Conservation (phyloP, 2,797 vertebrate species). For the Enteromius anoplus region DNA sequence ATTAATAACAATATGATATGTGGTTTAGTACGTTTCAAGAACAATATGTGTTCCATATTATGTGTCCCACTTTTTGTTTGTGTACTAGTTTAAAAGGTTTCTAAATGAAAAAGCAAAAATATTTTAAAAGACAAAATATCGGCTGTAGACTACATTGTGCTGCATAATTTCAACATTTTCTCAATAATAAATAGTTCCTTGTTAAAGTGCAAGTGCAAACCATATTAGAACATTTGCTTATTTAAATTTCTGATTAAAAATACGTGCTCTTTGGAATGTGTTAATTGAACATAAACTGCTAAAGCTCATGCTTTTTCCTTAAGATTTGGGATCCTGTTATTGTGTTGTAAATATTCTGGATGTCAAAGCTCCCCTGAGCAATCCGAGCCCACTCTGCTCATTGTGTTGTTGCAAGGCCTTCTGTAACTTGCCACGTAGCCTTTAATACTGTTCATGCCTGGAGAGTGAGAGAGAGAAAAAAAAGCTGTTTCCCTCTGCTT, state of each 20-base stretch:
- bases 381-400: conserved; percentile 36
- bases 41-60: not conserved
- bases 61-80: not conserved
- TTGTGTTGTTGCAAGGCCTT: conserved; percentile 43
- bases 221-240: not conserved
- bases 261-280: not conserved
- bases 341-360: conserved; percentile 20
- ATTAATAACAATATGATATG: not conserved
- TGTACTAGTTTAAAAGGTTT: conserved; percentile 2
- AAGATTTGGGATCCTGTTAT: conserved; percentile 32
- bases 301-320: not conserved
- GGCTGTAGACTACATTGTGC: not conserved
- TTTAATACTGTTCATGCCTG: conserved; percentile 23
- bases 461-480: not conserved
- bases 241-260: not conserved
- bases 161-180: not conserved
- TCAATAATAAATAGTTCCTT: not conserved
- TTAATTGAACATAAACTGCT: conserved; percentile 7
- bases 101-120: not conserved
- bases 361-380: conserved; percentile 37
- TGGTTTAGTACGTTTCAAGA: not conserved
- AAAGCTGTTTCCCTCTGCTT: conserved; percentile 4
- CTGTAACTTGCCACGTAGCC: conserved; percentile 32
- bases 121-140: not conserved
- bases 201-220: not conserved